These are phyloP conservation scores for Poecilia latipinna DNA, from an alignment of 2,113 vertebrate species.

Conservation along the genomic window DNA sequence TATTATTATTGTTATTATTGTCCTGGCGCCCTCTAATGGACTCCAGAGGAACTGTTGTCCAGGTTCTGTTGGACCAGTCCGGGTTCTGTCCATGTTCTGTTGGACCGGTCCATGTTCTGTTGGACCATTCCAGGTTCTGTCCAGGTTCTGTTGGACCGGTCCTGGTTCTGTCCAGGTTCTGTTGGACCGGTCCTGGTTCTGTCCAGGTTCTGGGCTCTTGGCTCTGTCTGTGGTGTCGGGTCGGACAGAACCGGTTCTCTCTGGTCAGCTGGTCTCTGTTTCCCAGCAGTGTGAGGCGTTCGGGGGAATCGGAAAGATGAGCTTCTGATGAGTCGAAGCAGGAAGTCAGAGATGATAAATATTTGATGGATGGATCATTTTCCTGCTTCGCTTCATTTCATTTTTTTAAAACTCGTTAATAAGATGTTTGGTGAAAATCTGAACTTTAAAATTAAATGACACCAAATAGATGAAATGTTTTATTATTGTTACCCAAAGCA, in stretches of 20 bases:
- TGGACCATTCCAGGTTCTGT: background rate
- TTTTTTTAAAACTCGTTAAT: too few species aligned
- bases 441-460: too few species aligned
- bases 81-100: too few species aligned
- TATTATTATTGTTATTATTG: too few species aligned
- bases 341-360: conserved; percentile 16
- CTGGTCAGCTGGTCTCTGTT: conserved; percentile 2
- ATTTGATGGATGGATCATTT: conserved; percentile 3
- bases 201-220: too few species aligned
- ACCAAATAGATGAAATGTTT: too few species aligned
- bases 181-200: too few species aligned
- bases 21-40: background rate
- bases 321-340: background rate
- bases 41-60: background rate
- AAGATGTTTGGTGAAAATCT: background rate
- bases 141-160: background rate
- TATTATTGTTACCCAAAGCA: too few species aligned
- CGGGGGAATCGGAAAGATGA: background rate
- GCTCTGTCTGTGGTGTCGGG: conserved; percentile 10
- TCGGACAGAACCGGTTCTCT: conserved; percentile 26
- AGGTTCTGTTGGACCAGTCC: background rate
- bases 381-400: background rate
- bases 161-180: background rate
- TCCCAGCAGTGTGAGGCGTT: background rate
- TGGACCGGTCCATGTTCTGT: background rate